Evolutionary conservation across 2,797 vertebrate genomes (phyloP).

Genomic region (Dryobates pubescens): DNA sequence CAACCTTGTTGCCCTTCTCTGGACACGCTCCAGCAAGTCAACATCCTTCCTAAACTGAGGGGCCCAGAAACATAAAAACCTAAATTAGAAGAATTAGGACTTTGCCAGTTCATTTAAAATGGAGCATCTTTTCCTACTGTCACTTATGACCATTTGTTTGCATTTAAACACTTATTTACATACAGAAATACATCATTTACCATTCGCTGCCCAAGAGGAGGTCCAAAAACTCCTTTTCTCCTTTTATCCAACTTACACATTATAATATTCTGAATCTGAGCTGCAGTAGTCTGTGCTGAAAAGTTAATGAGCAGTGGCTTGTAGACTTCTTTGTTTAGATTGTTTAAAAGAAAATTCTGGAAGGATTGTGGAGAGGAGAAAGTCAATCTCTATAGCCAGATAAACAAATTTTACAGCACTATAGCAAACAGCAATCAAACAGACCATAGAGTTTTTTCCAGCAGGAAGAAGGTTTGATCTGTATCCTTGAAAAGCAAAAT

Average conservation of each 20-base stretch:
- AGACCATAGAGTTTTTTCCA: background rate
- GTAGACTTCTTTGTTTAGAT: conserved; percentile 87
- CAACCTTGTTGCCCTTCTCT: too few relatives aligned
- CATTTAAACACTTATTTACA: background rate
- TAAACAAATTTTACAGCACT: background rate
- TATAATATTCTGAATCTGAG: conserved; percentile 92
- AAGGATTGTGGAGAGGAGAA: conserved; percentile 17
- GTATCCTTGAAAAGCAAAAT: too few relatives aligned
- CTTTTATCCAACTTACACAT: conserved; percentile 93
- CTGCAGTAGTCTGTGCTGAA: conserved; percentile 94
- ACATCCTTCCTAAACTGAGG: too few relatives aligned
- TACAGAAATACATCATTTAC: conserved; percentile 68
- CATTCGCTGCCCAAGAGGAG: conserved; percentile 89
- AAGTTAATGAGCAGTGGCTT: conserved; percentile 91
- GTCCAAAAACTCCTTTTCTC: conserved; percentile 89
- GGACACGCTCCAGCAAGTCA: too few relatives aligned
- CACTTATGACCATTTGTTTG: background rate
- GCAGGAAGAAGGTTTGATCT: too few relatives aligned
- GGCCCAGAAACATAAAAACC: too few relatives aligned
- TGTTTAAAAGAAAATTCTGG: conserved; percentile 91
- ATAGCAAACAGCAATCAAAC: background rate
- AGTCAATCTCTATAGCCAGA: background rate
- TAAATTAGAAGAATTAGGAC: background rate
- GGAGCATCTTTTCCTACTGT: background rate
- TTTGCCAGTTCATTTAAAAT: background rate